Evolutionary conservation across 1,140 invertebrate species (phyloP), one percentile per base, ranked within the genome.

Genomic region (Tetramorium alpestre): DNA sequence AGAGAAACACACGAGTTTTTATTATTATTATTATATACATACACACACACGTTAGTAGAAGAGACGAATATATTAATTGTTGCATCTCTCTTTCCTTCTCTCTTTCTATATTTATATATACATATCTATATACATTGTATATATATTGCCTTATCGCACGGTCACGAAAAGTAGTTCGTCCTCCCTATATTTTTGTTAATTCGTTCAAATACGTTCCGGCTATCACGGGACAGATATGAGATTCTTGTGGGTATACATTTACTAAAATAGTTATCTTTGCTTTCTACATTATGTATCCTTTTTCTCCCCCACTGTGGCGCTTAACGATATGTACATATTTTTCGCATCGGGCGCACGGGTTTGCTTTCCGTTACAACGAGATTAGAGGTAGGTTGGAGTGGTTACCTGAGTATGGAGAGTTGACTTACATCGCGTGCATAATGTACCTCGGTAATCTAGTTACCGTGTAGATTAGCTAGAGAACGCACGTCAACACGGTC

Each of bases 1-100:
- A 90, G 56, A 88, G 73, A 78, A 91, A 90, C 76, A 90, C 62
- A 90, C 75, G 70, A 84, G 75, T 90, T 91, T 84, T 86, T 90
- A 86, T 86, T 93, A 82, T 92, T 87, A 78, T 33, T 33, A 33
- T 33, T 85, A 91, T 85, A 87, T 73, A 87, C 58, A 90, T 67
- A 87, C 62, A 90, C 72, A 90, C 85, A 90, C 77, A 78, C 69
- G 41, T 78, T 89, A 56, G 88, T 90, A 90, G 89, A 89, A 89
- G 64, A 89, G 72, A 90, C 54, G 22, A 84, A 89, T 90, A 89
- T 89, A 88, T 87, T 77, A 16, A 87, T 41, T 90, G 85, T 90
- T 90, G 88, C 89, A 90, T 90, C 70, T 90, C 62, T 88, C 60
- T 89, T 58, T 88, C 86, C 72, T 28, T 87, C 65, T 73, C 38